These are phyloP conservation scores for Acrocephalus arundinaceus DNA, from an alignment of 2,113 vertebrate genomes.

Conservation along the genomic window DNA sequence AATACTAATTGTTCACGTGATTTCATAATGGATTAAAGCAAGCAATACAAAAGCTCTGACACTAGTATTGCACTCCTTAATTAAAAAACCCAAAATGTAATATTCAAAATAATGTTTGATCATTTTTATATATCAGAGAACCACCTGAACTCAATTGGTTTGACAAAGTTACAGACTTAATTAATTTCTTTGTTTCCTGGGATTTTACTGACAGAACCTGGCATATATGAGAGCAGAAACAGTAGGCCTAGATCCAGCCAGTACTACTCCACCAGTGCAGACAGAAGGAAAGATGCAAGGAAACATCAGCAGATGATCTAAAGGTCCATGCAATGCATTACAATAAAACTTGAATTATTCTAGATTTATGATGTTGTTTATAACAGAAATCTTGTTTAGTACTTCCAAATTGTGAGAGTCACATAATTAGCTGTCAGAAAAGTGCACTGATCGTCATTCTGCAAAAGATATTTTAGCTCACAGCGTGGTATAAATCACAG, in stretches of 20 bases:
- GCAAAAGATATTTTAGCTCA: constrained; percentile 49
- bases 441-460: constrained; percentile 45
- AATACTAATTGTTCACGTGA: neutral
- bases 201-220: neutral
- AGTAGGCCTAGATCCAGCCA: neutral
- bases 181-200: neutral
- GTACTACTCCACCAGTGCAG: neutral
- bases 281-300: neutral
- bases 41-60: neutral
- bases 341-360: constrained; percentile 37
- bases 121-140: neutral
- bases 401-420: constrained; percentile 33
- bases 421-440: constrained; percentile 62
- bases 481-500: constrained; percentile 28
- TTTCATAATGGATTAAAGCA: neutral
- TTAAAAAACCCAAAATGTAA: neutral
- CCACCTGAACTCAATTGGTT: neutral
- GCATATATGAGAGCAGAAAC: neutral
- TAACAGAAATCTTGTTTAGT: constrained; percentile 59
- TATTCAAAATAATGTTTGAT: neutral
- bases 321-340: constrained; percentile 5
- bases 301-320: neutral
- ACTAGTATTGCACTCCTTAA: neutral
- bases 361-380: constrained; percentile 60
- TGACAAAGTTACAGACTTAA: neutral